phyloP scores from a whole-genome alignment of 64 coral and sea anemone species.

The Pachyseris speciosa region DNA sequence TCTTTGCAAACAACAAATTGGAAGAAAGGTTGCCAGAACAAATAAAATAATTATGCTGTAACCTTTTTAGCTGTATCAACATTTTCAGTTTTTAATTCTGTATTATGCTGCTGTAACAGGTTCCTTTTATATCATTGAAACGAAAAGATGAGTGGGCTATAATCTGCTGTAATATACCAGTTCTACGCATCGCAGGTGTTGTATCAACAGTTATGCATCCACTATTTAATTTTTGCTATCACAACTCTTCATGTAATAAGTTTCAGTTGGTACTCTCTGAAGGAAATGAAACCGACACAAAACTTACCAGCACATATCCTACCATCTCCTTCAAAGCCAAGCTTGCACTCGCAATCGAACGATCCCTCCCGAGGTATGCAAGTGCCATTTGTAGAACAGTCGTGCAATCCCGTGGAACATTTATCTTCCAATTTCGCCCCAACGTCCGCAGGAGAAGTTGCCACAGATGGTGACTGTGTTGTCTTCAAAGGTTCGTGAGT shows the following conservation, averaged over 20 bases:
- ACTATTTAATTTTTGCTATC: no score
- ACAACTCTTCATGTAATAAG: no score
- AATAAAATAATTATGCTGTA: no score
- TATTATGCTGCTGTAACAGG: no score
- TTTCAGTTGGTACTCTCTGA: no score
- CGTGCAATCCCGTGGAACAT: neutral
- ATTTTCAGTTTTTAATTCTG: no score
- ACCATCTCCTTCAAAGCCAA: constrained; percentile 23
- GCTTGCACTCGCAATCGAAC: neutral
- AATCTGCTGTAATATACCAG: no score
- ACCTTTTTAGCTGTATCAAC: no score
- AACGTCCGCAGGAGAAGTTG: neutral
- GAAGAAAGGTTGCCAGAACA: no score
- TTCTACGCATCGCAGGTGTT: no score
- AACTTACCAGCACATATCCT: neutral
- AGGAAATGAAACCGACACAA: neutral
- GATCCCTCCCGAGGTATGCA: neutral
- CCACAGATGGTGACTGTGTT: neutral
- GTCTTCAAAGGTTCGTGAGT: neutral
- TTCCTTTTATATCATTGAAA: neutral
- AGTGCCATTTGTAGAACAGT: constrained; percentile 17
- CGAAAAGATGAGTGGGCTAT: neutral
- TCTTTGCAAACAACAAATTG: no score
- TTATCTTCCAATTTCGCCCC: neutral
- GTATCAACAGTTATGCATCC: no score